A percentile compares a stretch with the other conserved stretches of the same genome.
Conservation (phyloP, 2,113 vertebrate species). For the Pseudopipra pipra region DNA sequence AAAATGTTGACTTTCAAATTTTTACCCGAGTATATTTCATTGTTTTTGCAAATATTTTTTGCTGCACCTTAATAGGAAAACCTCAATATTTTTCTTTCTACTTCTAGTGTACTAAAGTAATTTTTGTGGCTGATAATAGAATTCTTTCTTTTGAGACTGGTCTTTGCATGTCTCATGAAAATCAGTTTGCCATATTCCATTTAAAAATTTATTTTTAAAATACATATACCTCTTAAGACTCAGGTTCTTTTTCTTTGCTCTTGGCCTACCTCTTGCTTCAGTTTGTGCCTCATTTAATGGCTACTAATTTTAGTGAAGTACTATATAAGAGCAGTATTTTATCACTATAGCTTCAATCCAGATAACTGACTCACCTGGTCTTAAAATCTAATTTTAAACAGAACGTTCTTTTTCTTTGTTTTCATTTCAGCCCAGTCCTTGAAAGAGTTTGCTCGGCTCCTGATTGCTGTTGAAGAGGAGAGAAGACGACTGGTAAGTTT, state of each 20-base stretch:
- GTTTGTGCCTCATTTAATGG: background rate
- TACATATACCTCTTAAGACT: background rate
- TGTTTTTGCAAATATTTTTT: background rate
- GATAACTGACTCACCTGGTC: background rate
- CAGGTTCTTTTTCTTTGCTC: background rate
- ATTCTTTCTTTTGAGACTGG: background rate
- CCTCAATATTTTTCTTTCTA: background rate
- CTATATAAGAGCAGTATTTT: background rate
- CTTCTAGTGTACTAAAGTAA: background rate
- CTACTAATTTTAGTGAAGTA: background rate
- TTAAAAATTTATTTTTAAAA: background rate
- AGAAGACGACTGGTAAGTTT: constrained; percentile 89
- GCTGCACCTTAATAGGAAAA: background rate
- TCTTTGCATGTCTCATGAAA: background rate
- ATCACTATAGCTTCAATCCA: background rate
- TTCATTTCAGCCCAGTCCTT: constrained; percentile 88
- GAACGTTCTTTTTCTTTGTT: background rate
- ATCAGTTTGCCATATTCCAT: background rate
- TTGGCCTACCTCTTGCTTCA: background rate
- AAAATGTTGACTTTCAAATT: background rate
- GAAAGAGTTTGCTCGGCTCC: constrained; percentile 93
- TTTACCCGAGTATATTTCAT: background rate
- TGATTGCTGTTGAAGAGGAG: constrained; percentile 94
- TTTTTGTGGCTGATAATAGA: background rate
- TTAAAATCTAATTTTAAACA: background rate